These are phyloP conservation scores for Nanorana parkeri DNA, from an alignment of 2,113 vertebrate species.

Conservation along the genomic window DNA sequence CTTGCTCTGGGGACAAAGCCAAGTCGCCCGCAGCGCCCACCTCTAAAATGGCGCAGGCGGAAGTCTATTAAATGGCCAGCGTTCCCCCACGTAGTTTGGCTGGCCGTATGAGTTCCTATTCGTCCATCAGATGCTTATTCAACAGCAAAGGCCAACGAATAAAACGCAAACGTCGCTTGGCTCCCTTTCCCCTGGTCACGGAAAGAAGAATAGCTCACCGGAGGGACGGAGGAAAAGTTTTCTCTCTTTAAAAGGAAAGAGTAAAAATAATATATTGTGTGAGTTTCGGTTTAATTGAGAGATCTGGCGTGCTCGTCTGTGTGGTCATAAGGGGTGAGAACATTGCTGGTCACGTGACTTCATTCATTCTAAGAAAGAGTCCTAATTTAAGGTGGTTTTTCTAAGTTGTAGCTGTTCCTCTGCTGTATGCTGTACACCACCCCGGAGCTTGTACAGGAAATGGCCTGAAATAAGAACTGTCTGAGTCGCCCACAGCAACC, in stretches of 20 bases:
- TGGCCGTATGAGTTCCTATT: not conserved
- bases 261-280: not conserved
- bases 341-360: conserved; percentile 60
- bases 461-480: too few species aligned
- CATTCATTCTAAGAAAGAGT: conserved; percentile 44
- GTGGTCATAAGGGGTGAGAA: conserved; percentile 62
- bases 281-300: conserved; percentile 36
- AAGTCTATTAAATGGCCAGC: not conserved
- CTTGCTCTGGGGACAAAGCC: not conserved
- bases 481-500: too few species aligned
- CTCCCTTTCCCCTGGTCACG: too few species aligned
- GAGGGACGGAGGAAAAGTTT: conserved; percentile 51
- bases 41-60: conserved; percentile 6
- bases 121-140: not conserved
- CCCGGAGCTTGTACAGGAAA: too few species aligned
- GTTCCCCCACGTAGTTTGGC: conserved; percentile 1
- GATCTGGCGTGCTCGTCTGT: conserved; percentile 49
- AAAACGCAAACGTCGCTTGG: not conserved
- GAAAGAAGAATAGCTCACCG: conserved; percentile 6
- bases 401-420: not conserved
- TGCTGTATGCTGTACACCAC: too few species aligned
- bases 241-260: conserved; percentile 20
- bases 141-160: too few species aligned
- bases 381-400: conserved; percentile 41
- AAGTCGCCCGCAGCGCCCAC: too few species aligned